phyloP scores from a whole-genome alignment of 2,888 invertebrate species.

The Cryptocheilus praepositus region DNA sequence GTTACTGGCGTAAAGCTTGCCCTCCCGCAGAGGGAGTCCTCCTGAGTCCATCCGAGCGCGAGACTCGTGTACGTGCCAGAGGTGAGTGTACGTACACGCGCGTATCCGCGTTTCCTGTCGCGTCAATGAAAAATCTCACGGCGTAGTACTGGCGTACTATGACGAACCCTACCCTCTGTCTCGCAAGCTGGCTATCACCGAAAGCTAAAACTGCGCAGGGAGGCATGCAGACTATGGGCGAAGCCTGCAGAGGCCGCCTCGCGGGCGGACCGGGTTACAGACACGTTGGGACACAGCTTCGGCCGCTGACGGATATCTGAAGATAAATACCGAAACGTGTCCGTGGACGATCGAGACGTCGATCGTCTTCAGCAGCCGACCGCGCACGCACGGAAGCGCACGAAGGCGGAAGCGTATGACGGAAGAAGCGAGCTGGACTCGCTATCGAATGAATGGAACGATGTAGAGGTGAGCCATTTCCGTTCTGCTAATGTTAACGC shows the following conservation, averaged over 20 bases:
- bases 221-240: constrained; percentile 69
- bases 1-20: too few species aligned
- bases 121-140: too few species aligned
- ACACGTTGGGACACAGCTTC: constrained; percentile 19
- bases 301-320: too few species aligned
- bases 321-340: too few species aligned
- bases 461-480: constrained; percentile 72
- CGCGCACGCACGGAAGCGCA: constrained; percentile 31
- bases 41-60: too few species aligned
- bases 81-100: too few species aligned
- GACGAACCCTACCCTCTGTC: constrained; percentile 3
- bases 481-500: neutral
- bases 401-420: constrained; percentile 38
- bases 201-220: constrained; percentile 25
- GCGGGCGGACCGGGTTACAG: constrained; percentile 55
- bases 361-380: constrained; percentile 43
- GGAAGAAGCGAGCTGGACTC: constrained; percentile 72
- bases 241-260: constrained; percentile 70
- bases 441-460: constrained; percentile 73
- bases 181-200: constrained; percentile 45
- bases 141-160: too few species aligned
- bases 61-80: too few species aligned
- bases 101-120: too few species aligned
- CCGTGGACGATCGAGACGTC: too few species aligned
- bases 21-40: too few species aligned